Conservation (phyloP, 53 echinoderm and acorn worm genomes). For the Paelopatides confundens region DNA sequence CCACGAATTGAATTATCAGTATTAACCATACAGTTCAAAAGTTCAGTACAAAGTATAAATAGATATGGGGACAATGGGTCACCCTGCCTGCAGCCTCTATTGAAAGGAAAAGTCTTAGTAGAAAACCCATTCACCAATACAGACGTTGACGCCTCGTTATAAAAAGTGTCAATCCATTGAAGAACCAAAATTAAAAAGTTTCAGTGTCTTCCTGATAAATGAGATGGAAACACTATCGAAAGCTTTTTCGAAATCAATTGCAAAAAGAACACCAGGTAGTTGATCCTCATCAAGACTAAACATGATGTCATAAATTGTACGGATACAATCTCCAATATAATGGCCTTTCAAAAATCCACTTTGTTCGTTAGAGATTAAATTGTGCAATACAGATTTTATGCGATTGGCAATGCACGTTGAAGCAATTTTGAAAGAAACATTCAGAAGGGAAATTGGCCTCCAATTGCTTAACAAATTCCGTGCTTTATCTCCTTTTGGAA, state of each 20-base stretch:
- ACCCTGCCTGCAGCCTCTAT: background rate
- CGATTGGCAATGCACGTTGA: background rate
- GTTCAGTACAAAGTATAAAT: background rate
- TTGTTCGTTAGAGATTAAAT: background rate
- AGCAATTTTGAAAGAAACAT: slow-evolving; percentile 2
- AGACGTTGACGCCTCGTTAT: background rate
- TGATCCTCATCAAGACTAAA: background rate
- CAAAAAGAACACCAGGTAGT: background rate
- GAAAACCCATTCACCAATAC: background rate
- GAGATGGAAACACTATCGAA: background rate
- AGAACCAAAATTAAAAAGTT: background rate
- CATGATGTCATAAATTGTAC: background rate
- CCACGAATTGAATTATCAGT: background rate
- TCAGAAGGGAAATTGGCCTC: slow-evolving; percentile 19
- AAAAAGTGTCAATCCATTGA: background rate
- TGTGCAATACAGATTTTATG: background rate
- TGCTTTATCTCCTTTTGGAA: background rate
- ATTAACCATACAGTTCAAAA: background rate
- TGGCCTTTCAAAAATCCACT: background rate
- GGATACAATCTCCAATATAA: background rate
- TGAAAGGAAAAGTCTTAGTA: background rate
- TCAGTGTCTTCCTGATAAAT: background rate
- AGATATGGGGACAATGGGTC: background rate
- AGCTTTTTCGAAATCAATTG: background rate
- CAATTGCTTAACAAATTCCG: background rate